A percentile compares a stretch with the other conserved stretches of the same genome.
These are phyloP conservation scores for Echiichthys vipera DNA, from an alignment of 2,797 vertebrate species.

Conservation along the genomic window DNA sequence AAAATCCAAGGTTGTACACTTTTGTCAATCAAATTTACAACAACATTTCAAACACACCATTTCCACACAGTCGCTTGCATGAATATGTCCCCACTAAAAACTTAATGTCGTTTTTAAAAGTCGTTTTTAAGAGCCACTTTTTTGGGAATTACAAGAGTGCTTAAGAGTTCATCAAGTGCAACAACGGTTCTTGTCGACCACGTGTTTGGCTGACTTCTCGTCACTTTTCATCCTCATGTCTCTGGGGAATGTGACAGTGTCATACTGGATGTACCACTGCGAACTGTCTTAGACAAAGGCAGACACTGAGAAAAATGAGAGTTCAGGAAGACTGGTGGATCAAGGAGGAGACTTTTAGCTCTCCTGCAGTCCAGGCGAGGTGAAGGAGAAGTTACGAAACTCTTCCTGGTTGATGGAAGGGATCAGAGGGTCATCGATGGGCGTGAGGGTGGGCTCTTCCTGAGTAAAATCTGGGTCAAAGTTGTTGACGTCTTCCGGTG, in stretches of 20 bases:
- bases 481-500: conserved; percentile 96
- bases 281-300: conserved; percentile 7
- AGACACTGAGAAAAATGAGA: conserved; percentile 18
- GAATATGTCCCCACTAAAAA: conserved; percentile 10
- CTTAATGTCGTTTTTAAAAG: conserved; percentile 34
- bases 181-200: conserved; percentile 4
- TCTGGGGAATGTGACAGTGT: conserved; percentile 50
- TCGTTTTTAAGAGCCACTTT: no score
- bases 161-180: conserved; percentile 42
- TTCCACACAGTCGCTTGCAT: conserved; percentile 1
- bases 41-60: conserved; percentile 28
- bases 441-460: conserved; percentile 95
- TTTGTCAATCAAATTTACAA: conserved; percentile 31
- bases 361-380: conserved; percentile 87
- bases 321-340: background rate
- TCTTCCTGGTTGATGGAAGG: conserved; percentile 95
- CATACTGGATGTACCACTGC: background rate
- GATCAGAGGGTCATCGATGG: conserved; percentile 92
- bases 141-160: conserved; percentile 4
- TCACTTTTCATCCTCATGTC: conserved; percentile 43
- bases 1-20: conserved; percentile 6
- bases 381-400: conserved; percentile 96
- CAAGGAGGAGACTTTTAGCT: conserved; percentile 30
- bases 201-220: conserved; percentile 22
- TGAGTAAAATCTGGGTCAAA: conserved; percentile 98